These are phyloP conservation scores for Irena cyanogastra DNA, from an alignment of 2,113 vertebrate species.

Conservation along the genomic window DNA sequence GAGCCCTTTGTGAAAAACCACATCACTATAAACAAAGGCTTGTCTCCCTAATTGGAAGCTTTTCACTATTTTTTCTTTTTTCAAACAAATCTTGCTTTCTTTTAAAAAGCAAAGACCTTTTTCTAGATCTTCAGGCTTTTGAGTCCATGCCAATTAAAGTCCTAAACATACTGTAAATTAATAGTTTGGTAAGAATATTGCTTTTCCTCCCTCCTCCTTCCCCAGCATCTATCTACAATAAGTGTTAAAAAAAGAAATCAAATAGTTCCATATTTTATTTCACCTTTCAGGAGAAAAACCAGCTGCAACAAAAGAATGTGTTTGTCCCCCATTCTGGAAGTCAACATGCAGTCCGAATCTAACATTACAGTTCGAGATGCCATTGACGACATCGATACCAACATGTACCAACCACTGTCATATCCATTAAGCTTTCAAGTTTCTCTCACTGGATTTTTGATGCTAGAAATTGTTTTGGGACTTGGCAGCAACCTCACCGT, in stretches of 20 bases:
- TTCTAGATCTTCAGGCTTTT: slow-evolving; percentile 2
- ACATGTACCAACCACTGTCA: slow-evolving; percentile 84
- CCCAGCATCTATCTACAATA: not conserved
- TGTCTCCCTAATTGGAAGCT: slow-evolving; percentile 21
- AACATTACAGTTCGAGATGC: slow-evolving; percentile 96
- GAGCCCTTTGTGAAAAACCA: slow-evolving; percentile 16
- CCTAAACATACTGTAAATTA: slow-evolving; percentile 6
- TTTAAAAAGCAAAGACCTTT: not conserved
- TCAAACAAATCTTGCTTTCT: slow-evolving; percentile 10
- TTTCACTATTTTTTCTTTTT: not conserved
- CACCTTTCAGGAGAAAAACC: slow-evolving; percentile 74
- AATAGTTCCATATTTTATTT: slow-evolving; percentile 68
- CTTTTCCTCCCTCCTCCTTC: not conserved
- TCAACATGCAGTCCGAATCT: slow-evolving; percentile 90
- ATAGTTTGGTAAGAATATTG: not conserved
- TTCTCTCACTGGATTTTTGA: slow-evolving; percentile 93
- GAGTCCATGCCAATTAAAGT: slow-evolving; percentile 7
- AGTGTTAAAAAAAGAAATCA: slow-evolving; percentile 42
- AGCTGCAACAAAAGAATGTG: slow-evolving; percentile 90
- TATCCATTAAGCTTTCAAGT: slow-evolving; percentile 95
- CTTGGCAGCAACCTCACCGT: slow-evolving; percentile 98
- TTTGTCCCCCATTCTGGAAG: slow-evolving; percentile 84
- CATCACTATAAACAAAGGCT: slow-evolving; percentile 27
- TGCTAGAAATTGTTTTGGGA: slow-evolving; percentile 95
- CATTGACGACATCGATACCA: slow-evolving; percentile 83